These are phyloP conservation scores for Drosophila birchii DNA, from an alignment of 2,888 invertebrate genomes.

Conservation along the genomic window DNA sequence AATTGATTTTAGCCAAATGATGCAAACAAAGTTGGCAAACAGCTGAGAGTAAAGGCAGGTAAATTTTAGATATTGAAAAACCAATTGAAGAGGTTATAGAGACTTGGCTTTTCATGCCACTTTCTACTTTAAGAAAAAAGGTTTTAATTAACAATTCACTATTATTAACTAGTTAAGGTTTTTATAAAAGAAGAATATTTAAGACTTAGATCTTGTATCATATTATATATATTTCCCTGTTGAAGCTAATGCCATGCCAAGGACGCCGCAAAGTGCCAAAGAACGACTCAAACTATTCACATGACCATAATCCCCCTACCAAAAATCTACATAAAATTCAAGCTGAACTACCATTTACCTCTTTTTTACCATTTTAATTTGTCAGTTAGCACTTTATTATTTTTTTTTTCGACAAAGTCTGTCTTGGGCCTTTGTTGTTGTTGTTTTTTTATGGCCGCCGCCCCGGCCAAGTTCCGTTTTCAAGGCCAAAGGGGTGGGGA, in stretches of 20 bases:
- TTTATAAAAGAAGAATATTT: neutral
- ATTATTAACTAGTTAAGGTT: neutral
- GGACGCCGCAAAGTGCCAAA: conserved; percentile 13
- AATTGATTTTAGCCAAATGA: conserved; percentile 31
- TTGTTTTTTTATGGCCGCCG: conserved; percentile 8
- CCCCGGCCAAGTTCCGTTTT: conserved; percentile 29
- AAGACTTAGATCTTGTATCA: neutral
- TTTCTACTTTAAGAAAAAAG: neutral
- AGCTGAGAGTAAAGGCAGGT: neutral
- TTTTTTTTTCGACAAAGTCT: conserved; percentile 4
- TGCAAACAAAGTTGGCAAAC: conserved; percentile 21
- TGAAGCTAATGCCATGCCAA: conserved; percentile 5
- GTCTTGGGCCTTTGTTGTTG: conserved; percentile 2
- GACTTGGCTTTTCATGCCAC: neutral
- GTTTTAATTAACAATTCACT: neutral
- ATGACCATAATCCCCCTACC: conserved; percentile 9
- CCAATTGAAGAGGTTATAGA: neutral
- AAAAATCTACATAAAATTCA: conserved; percentile 1
- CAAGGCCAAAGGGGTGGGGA: conserved; percentile 21
- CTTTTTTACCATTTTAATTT: conserved; percentile 20
- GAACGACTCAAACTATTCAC: conserved; percentile 16
- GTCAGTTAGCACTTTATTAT: conserved; percentile 28
- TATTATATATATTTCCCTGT: neutral
- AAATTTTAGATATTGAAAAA: too few species aligned
- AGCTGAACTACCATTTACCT: conserved; percentile 5